Percentiles rank a stretch among this genome's conserved stretches.
Conservation (phyloP, 1,140 invertebrate species). For the Araneus ventricosus region DNA sequence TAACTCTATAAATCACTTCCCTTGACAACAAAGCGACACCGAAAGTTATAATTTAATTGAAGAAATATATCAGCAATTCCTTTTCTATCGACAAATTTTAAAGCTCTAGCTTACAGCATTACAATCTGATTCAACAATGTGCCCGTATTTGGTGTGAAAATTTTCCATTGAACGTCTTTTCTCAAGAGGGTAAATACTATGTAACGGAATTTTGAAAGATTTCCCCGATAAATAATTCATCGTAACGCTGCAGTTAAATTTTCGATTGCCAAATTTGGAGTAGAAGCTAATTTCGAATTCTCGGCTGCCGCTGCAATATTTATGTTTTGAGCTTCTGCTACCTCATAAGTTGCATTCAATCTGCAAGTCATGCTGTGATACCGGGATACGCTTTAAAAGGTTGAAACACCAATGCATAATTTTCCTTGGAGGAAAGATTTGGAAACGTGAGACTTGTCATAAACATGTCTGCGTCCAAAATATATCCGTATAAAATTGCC, state of each 20-base stretch:
- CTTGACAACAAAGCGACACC: not conserved
- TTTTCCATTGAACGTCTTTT: not conserved
- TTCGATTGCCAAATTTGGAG: not conserved
- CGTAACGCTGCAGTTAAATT: not conserved
- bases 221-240: constrained; percentile 16
- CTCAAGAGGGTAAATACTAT: not conserved
- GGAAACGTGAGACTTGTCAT: not conserved
- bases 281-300: not conserved
- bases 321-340: not conserved
- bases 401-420: not conserved
- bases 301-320: not conserved
- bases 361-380: not conserved
- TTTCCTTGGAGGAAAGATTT: not conserved
- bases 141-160: not conserved
- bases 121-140: not conserved
- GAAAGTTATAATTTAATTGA: not conserved
- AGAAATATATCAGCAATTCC: not conserved
- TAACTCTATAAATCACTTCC: not conserved
- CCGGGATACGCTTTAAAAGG: not conserved
- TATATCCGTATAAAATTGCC: not conserved
- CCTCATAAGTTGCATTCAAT: not conserved
- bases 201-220: not conserved
- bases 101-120: no score
- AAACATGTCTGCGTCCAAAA: not conserved
- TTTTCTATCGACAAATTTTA: not conserved